These are phyloP conservation scores for Amphiprion clarkii DNA, from an alignment of 2,797 vertebrate species.

Conservation along the genomic window DNA sequence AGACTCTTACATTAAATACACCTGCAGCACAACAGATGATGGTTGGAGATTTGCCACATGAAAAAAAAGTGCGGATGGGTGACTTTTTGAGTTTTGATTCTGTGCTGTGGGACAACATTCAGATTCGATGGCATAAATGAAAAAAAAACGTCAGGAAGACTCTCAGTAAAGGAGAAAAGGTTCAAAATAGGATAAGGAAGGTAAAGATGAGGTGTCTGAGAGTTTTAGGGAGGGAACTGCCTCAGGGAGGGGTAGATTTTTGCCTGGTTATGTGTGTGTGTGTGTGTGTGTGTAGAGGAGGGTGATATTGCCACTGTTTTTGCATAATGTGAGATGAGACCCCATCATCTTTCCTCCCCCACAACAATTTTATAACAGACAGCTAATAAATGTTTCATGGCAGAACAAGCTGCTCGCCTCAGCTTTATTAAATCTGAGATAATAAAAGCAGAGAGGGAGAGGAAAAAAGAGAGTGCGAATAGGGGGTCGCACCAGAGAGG, in stretches of 20 bases:
- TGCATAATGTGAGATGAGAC: constrained; percentile 92
- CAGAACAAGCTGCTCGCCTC: constrained; percentile 91
- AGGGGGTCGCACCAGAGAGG: constrained; percentile 75
- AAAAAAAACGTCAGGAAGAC: constrained; percentile 39
- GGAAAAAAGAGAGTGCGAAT: constrained; percentile 76
- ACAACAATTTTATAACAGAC: constrained; percentile 95
- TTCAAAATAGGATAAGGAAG: constrained; percentile 58
- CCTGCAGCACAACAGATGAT: constrained; percentile 64
- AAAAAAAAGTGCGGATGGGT: constrained; percentile 27
- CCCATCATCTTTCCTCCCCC: constrained; percentile 86
- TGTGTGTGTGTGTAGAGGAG: constrained; percentile 29
- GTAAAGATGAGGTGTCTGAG: constrained; percentile 59
- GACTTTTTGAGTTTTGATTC: constrained; percentile 38
- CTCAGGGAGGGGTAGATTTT: constrained; percentile 41
- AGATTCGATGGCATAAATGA: constrained; percentile 33
- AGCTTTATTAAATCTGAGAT: constrained; percentile 96
- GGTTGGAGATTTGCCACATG: constrained; percentile 29
- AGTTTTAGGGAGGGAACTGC: constrained; percentile 51
- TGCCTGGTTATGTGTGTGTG: constrained; percentile 32
- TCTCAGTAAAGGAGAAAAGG: constrained; percentile 29
- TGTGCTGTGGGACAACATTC: constrained; percentile 29
- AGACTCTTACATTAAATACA: constrained; percentile 36
- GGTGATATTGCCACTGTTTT: constrained; percentile 88
- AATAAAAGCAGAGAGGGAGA: constrained; percentile 89
- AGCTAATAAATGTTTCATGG: constrained; percentile 98